Evolutionary conservation across 2,113 vertebrate genomes (phyloP), one percentile per base, ranked within the genome.

Genomic region (Machaerirhynchus nigripectus): DNA sequence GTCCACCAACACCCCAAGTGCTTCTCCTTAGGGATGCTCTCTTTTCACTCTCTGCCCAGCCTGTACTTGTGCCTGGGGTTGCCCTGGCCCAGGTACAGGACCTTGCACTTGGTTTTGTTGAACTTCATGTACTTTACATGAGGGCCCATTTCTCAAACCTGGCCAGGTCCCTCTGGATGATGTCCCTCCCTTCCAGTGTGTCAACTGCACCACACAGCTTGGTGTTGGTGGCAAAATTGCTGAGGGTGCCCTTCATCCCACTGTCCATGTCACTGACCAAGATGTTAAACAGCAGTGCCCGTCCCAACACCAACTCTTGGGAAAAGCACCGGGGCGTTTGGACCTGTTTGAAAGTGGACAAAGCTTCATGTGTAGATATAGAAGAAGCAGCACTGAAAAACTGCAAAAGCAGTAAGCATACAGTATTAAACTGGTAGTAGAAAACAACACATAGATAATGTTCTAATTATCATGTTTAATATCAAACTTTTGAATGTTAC

Each of bases 201-300:
- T 20, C 1, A 0, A 17, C 27, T 13, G 22, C 23, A 4, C 10
- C 8, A 13, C 27, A 23, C 3, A 73, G 11, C 12, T 52, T 24
- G 27, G 18, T 28, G 50, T 65, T 28, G 15, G 10, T n/a, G 22
- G 21, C 5, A 50, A 42, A 50, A 4, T 28, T 50, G 12, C 27
- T 37, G 59, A 28, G 5, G 7, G 4, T 28, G 44, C 10, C 33
- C 13, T 37, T 5, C 1, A 16, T 37, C 52, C 18, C 44, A 20
- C 37, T n/a, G 28, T 14, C 10, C 23, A 2, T 21, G 13, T 16
- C 22, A 10, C 57, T 71, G 57, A 27, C 9, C 10, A 37, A 22
- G 35, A 35, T 2, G 8, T 49, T 18, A 42, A 56, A 71, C 35
- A 55, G 16, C 42, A 39, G 8, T 23, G 11, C 18, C 31, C 26